Evolutionary conservation across 2,797 vertebrate species (phyloP), one percentile per base, ranked within the genome.

Genomic region (Chiroxiphia lanceolata): DNA sequence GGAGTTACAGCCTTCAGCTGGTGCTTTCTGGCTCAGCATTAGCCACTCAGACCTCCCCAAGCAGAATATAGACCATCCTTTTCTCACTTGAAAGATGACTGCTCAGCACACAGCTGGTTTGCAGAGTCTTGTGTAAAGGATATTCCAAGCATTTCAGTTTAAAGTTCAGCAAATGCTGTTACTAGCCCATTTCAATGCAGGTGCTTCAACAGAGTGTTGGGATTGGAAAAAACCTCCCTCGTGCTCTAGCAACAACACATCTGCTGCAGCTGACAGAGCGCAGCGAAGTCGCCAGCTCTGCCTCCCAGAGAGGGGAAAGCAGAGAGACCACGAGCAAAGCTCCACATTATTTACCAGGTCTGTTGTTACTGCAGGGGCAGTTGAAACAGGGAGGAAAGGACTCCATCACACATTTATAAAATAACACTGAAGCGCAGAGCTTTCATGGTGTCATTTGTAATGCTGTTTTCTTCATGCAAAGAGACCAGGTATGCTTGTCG

Each of bases 21-120:
- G 17, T 45, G 26, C 22, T 83, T 89, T 42, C 50, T 92, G 48
- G 50, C 47, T 90, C 44, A 75, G 69, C 34, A 69, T 48, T 34
- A 87, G 53, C 53, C 69, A 22, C 59, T 33, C 21, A 34, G 21
- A 90, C 4, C 4, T 75, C 47, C 45, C 19, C 9, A 56, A 29
- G 47, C 29, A 64, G 57, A 88, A 33, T 4, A 16, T 0, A 80
- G 42, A 36, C 20, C 29, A 34, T 31, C 40, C 16, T 75, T 86
- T 80, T 45, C 38, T 42, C 23, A 1, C 69, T 86, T 81, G 59
- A 44, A 71, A 57, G 65, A 34, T 7, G 33, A 38, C 45, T 71
- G 33, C 53, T 90, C 34, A 91, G 61, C 13, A 14, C n/a, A 57
- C 53, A 90, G 65, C 53, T 96, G 85, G 14, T 61, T 88, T 75